Evolutionary conservation across 2,113 vertebrate genomes (phyloP).

Genomic region (Nothoprocta perdicaria): DNA sequence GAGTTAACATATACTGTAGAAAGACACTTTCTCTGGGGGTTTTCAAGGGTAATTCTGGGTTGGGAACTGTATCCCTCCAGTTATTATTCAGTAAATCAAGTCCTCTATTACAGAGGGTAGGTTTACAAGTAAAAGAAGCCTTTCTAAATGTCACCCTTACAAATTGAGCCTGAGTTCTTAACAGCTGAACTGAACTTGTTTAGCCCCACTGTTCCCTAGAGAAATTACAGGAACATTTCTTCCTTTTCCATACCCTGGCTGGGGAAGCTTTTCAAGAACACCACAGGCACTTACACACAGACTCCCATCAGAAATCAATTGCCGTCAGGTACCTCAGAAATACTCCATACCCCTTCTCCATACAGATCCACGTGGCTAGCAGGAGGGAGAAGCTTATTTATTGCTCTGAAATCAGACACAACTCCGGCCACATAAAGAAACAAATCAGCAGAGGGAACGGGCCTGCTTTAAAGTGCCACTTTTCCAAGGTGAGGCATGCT

Average conservation of each 20-base stretch:
- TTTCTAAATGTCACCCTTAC: neutral
- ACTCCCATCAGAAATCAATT: neutral
- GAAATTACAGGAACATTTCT: neutral
- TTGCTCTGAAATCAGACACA: constrained; percentile 4
- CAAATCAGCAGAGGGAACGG: neutral
- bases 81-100: neutral
- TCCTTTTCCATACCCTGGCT: neutral
- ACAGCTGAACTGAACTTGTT: neutral
- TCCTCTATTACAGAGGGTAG: fast-evolving
- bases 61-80: neutral
- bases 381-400: constrained; percentile 36
- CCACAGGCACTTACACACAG: neutral
- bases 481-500: neutral
- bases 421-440: neutral
- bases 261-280: neutral
- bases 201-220: neutral
- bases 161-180: neutral
- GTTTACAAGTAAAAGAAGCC: neutral
- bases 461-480: constrained; percentile 21
- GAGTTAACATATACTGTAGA: neutral
- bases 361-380: constrained; percentile 6
- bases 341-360: neutral
- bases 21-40: neutral
- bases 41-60: neutral
- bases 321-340: neutral